Conservation (phyloP, 2,113 vertebrate genomes). For the Trogon surrucura region DNA sequence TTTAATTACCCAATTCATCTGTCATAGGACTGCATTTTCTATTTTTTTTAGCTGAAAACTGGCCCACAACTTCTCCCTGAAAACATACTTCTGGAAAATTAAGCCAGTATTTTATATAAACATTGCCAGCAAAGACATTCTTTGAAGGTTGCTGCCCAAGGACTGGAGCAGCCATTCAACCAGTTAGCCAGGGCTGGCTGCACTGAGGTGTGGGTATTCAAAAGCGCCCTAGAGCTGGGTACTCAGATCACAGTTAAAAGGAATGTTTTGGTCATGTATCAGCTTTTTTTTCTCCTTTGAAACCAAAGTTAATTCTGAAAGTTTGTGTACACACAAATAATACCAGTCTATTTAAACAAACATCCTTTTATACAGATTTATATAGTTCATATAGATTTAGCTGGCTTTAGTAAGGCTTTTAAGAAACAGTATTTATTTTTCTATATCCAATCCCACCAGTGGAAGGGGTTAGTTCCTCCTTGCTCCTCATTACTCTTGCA, state of each 20-base stretch:
- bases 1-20: slow-evolving; percentile 35
- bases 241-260: neutral
- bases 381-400: neutral
- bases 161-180: neutral
- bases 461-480: neutral
- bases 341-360: neutral
- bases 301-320: neutral
- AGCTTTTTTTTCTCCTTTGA: neutral
- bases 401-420: neutral
- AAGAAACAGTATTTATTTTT: neutral
- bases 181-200: neutral
- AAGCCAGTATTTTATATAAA: neutral
- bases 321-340: neutral
- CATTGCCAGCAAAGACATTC: rapidly evolving
- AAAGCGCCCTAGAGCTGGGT: neutral
- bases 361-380: neutral
- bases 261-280: neutral
- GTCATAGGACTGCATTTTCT: neutral
- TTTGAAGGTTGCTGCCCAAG: neutral
- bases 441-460: neutral
- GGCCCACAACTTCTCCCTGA: neutral
- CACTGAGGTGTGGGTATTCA: neutral
- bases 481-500: neutral
- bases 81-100: neutral
- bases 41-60: neutral